phyloP scores from a whole-genome alignment of 1,140 invertebrate genomes.

The Sinonovacula constricta region DNA sequence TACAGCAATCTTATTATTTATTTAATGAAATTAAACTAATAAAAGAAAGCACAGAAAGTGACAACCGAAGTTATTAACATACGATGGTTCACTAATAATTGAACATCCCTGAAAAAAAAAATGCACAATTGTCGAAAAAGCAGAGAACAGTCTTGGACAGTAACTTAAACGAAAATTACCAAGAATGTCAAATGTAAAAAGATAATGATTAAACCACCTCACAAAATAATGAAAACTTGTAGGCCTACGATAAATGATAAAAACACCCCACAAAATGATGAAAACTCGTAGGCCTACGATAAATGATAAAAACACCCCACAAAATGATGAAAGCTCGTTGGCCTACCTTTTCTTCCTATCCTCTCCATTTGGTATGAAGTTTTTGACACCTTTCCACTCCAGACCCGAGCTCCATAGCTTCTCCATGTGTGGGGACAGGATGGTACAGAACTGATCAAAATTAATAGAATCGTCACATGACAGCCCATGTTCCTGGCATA shows the following conservation, averaged over 20 bases:
- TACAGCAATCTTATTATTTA: no score
- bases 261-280: no score
- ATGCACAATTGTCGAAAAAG: no score
- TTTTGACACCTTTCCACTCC: constrained; percentile 70
- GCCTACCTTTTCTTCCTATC: constrained; percentile 34
- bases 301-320: not conserved
- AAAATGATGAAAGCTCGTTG: not conserved
- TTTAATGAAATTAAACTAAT: no score
- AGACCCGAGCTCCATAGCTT: constrained; percentile 72
- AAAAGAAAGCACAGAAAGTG: no score
- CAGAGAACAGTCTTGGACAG: no score
- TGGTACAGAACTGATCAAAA: constrained; percentile 90
- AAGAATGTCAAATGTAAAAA: no score
- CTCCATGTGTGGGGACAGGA: constrained; percentile 96
- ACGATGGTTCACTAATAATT: no score
- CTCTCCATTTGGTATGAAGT: constrained; percentile 16
- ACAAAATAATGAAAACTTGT: not conserved
- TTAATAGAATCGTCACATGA: constrained; percentile 94
- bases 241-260: not conserved
- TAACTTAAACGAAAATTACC: no score
- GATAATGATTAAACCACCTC: no score
- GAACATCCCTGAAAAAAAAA: no score
- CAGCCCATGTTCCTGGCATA: constrained; percentile 95
- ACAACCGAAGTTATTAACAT: no score
- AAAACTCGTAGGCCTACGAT: not conserved